A percentile compares a stretch with the other conserved stretches of the same genome.
Conservation (phyloP, 35 echinoderm and acorn worm genomes). For the Ophiothrix spiculata region DNA sequence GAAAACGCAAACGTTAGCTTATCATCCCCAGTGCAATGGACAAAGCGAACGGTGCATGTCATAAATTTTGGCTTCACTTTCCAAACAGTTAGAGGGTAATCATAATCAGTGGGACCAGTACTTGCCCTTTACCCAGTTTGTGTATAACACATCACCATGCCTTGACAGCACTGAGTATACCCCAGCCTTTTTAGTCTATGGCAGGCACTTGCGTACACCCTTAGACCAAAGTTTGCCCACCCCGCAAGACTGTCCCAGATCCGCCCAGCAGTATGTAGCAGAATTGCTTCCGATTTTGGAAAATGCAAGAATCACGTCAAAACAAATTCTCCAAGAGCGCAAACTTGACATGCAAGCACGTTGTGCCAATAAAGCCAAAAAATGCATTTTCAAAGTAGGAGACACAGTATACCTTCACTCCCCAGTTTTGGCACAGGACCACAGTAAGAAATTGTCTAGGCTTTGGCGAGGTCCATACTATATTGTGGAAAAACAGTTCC, state of each 20-base stretch:
- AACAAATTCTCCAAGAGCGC: neutral
- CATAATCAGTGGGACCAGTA: neutral
- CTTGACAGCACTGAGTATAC: neutral
- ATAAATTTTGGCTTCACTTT: neutral
- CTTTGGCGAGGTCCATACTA: too few species aligned
- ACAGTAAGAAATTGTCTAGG: too few species aligned
- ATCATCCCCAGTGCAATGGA: neutral
- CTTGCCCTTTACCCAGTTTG: neutral
- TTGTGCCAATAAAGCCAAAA: too few species aligned
- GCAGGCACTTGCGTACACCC: neutral
- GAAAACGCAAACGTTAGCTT: neutral
- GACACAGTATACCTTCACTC: too few species aligned
- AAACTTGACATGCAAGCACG: neutral
- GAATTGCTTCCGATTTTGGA: neutral
- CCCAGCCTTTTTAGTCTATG: neutral
- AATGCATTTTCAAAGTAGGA: too few species aligned
- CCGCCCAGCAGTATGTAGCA: neutral
- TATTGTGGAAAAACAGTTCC: too few species aligned
- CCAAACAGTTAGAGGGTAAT: neutral
- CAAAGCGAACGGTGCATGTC: neutral
- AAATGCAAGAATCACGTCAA: neutral
- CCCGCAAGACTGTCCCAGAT: neutral
- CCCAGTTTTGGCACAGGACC: too few species aligned
- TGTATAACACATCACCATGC: neutral
- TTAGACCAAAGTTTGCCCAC: neutral